phyloP scores from a whole-genome alignment of 2,888 invertebrate species.

The Drosophila paranaensis region DNA sequence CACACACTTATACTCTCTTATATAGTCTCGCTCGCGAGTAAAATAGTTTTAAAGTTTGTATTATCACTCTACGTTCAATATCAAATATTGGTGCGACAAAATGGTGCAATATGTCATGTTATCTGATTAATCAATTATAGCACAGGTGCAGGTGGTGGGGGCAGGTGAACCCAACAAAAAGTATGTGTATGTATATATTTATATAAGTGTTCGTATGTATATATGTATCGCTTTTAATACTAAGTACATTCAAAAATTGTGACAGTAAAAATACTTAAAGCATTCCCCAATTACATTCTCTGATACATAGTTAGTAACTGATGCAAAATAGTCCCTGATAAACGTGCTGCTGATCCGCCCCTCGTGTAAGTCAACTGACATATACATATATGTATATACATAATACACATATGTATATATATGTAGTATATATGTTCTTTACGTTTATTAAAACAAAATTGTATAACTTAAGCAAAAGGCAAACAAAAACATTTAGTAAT shows the following conservation, averaged over 20 bases:
- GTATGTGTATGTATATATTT: slow-evolving; percentile 11
- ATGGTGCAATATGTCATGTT: slow-evolving; percentile 58
- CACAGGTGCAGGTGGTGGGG: slow-evolving; percentile 40
- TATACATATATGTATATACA: slow-evolving; percentile 4
- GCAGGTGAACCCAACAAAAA: slow-evolving; percentile 10
- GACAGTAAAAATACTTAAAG: slow-evolving; percentile 56
- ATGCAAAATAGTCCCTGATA: slow-evolving; percentile 60
- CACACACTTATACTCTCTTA: slow-evolving; percentile 57
- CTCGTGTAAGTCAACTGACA: slow-evolving; percentile 30
- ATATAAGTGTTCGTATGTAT: slow-evolving; percentile 1
- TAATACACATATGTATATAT: slow-evolving; percentile 15
- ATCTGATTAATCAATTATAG: slow-evolving; percentile 34
- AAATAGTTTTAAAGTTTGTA: slow-evolving; percentile 58
- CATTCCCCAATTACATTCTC: slow-evolving; percentile 53
- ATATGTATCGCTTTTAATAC: slow-evolving; percentile 23
- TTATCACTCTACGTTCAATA: slow-evolving; percentile 78
- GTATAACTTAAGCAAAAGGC: slow-evolving; percentile 70
- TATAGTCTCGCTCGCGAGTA: slow-evolving; percentile 29
- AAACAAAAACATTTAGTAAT: slow-evolving; percentile 60
- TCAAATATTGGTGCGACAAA: slow-evolving; percentile 76
- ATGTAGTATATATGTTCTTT: slow-evolving; percentile 29
- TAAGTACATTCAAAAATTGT: slow-evolving; percentile 51
- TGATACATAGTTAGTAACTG: slow-evolving; percentile 43
- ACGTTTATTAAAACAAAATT: slow-evolving; percentile 72
- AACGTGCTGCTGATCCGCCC: slow-evolving; percentile 36